These are phyloP conservation scores for Trachurus trachurus DNA, from an alignment of 2,797 vertebrate species.

Conservation along the genomic window DNA sequence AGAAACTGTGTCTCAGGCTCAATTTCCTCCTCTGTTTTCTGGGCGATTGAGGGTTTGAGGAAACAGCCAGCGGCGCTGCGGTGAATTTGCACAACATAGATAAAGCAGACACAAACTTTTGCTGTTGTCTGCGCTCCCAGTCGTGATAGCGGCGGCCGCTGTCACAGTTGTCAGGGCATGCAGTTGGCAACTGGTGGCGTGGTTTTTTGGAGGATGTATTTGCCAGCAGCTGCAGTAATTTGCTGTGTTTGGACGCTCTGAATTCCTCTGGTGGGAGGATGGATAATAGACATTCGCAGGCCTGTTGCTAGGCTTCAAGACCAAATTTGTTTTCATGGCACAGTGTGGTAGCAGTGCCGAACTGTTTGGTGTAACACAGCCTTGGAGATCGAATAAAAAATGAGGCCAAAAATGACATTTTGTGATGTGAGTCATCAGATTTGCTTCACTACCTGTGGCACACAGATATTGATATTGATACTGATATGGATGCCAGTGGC, in stretches of 20 bases:
- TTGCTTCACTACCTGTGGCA: constrained; percentile 23
- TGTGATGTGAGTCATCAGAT: background rate
- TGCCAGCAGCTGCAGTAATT: constrained; percentile 84
- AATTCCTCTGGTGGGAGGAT: constrained; percentile 79
- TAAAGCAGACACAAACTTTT: constrained; percentile 66
- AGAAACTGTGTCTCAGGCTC: constrained; percentile 38
- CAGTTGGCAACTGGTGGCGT: constrained; percentile 73
- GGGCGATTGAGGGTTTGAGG: constrained; percentile 52
- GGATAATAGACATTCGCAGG: constrained; percentile 63
- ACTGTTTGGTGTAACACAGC: constrained; percentile 30
- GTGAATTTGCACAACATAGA: constrained; percentile 59
- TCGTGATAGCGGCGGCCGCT: constrained; percentile 52
- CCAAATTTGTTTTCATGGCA: constrained; percentile 42
- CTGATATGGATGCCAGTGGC: constrained; percentile 1
- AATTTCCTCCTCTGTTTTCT: constrained; percentile 55
- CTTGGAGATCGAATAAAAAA: constrained; percentile 22
- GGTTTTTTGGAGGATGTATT: constrained; percentile 64
- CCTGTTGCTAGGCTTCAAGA: constrained; percentile 69
- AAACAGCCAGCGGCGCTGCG: constrained; percentile 42
- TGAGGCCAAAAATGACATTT: background rate
- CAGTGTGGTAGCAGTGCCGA: constrained; percentile 18
- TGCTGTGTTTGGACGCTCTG: constrained; percentile 74
- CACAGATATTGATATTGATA: background rate
- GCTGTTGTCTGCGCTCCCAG: constrained; percentile 32
- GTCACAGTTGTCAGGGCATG: constrained; percentile 77